phyloP scores from a whole-genome alignment of 2,888 invertebrate species.

The Aelia acuminata region DNA sequence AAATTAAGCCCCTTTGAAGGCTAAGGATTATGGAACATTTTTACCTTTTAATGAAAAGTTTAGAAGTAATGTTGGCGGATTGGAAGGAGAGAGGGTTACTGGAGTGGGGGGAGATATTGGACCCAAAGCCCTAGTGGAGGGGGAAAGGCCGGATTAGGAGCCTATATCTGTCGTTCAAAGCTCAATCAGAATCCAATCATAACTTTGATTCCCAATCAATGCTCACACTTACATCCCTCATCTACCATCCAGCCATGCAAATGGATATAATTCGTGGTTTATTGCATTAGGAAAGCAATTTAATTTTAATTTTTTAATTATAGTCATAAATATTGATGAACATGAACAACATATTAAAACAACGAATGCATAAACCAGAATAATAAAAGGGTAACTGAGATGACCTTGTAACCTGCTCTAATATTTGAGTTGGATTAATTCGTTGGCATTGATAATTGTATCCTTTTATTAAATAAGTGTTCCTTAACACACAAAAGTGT shows the following conservation, averaged over 20 bases:
- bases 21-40: neutral
- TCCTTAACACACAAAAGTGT: no score
- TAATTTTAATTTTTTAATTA: neutral
- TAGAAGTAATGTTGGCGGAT: neutral
- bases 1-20: no score
- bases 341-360: no score
- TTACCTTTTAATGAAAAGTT: neutral
- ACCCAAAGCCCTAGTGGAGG: no score
- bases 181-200: slow-evolving; percentile 47
- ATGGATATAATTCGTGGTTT: neutral
- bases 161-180: slow-evolving; percentile 41
- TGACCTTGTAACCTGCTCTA: no score
- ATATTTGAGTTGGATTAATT: no score
- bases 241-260: neutral
- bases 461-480: no score
- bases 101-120: no score
- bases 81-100: neutral
- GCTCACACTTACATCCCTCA: slow-evolving; percentile 18
- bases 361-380: no score
- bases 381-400: no score
- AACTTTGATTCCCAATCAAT: slow-evolving; percentile 37
- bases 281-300: neutral
- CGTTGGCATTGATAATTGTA: no score
- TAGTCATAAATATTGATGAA: no score
- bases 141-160: neutral